Evolutionary conservation across 2,113 vertebrate genomes (phyloP).

Genomic region (Dolichallabes microphthalmus): DNA sequence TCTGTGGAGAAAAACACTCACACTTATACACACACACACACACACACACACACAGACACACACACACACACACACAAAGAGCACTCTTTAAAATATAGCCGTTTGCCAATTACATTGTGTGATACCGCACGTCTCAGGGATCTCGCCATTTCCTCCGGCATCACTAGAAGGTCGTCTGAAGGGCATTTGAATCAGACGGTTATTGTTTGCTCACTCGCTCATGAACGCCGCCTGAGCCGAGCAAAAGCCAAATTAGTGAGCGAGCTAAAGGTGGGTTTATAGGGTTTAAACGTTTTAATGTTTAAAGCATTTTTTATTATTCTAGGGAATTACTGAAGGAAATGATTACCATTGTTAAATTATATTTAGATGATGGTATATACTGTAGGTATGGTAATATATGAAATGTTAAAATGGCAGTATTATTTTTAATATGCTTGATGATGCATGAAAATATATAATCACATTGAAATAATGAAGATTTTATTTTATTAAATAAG

Average conservation of each 20-base stretch:
- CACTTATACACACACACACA: constrained; percentile 8
- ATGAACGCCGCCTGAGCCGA: neutral
- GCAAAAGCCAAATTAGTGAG: neutral
- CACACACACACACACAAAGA: constrained; percentile 10
- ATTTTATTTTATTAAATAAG: neutral
- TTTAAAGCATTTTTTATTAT: neutral
- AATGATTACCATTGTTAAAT: neutral
- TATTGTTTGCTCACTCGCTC: neutral
- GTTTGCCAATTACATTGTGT: neutral
- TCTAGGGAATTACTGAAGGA: neutral
- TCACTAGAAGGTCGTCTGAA: constrained; percentile 38
- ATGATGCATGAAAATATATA: neutral
- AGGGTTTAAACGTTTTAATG: neutral
- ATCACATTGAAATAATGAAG: neutral
- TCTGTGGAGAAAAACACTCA: neutral
- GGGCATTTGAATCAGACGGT: constrained; percentile 15
- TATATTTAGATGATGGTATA: neutral
- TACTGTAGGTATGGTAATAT: neutral
- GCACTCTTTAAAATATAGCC: constrained; percentile 19
- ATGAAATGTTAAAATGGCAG: neutral
- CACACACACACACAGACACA: neutral
- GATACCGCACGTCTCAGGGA: constrained; percentile 24
- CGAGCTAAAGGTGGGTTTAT: neutral
- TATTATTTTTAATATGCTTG: neutral
- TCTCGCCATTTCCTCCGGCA: constrained; percentile 39